Conservation (phyloP, 2,797 vertebrate genomes). For the Perodicticus potto region DNA sequence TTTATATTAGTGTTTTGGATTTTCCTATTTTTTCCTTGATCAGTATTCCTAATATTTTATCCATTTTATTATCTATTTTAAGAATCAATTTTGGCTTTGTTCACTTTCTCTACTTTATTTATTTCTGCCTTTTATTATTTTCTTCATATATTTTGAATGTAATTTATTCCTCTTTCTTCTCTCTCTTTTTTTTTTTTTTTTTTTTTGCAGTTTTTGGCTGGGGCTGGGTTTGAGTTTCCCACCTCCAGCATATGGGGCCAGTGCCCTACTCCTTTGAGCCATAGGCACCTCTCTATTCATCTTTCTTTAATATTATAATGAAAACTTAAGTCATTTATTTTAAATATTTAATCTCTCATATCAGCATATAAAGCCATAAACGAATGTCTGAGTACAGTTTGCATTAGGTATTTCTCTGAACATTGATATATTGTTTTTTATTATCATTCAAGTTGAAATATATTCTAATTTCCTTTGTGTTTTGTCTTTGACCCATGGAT, state of each 20-base stretch:
- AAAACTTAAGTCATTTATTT: not conserved
- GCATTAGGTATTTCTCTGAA: not conserved
- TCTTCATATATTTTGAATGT: not conserved
- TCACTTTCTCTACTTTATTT: not conserved
- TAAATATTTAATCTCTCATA: not conserved
- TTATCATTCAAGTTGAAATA: not conserved
- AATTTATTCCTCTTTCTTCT: not conserved
- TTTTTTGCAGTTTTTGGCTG: too few species aligned
- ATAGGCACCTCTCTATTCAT: not conserved
- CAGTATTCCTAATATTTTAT: not conserved
- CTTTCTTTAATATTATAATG: not conserved
- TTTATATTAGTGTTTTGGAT: not conserved
- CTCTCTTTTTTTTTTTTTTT: too few species aligned
- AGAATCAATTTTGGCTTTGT: not conserved
- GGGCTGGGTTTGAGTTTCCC: too few species aligned
- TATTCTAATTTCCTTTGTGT: not conserved
- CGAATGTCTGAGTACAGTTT: not conserved
- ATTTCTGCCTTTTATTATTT: not conserved
- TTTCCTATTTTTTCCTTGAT: not conserved
- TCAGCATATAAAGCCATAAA: not conserved
- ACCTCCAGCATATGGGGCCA: too few species aligned
- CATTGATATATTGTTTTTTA: not conserved
- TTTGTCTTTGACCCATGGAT: not conserved
- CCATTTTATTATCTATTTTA: not conserved
- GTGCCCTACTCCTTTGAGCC: too few species aligned